Conservation (phyloP, 2,113 vertebrate genomes). For the Nycticryphes semicollaris region DNA sequence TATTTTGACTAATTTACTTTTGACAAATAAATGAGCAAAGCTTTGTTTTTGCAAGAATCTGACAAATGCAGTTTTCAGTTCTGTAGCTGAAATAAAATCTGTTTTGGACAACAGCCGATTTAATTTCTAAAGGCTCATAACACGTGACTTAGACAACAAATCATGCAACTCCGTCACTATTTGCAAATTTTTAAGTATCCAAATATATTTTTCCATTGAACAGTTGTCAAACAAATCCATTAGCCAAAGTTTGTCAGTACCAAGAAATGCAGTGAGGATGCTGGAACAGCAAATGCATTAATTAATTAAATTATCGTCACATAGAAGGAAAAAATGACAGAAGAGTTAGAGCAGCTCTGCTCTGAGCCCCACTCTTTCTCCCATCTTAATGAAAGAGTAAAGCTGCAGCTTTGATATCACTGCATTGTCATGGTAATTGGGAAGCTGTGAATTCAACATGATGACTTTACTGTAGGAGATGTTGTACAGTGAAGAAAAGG, state of each 20-base stretch:
- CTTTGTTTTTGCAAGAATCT: background rate
- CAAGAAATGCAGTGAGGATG: background rate
- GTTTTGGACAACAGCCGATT: background rate
- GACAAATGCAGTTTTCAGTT: background rate
- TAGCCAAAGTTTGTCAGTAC: background rate
- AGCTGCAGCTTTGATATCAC: conserved; percentile 24
- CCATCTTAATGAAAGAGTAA: conserved; percentile 9
- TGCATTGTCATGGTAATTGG: conserved; percentile 57
- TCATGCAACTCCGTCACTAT: background rate
- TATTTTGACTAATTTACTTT: conserved; percentile 15
- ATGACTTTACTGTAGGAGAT: background rate
- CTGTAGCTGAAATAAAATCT: background rate
- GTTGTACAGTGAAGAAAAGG: background rate
- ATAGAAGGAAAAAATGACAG: background rate
- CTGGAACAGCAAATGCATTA: background rate
- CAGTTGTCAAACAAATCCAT: background rate
- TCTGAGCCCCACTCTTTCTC: background rate
- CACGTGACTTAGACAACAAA: background rate
- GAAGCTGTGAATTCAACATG: conserved; percentile 23
- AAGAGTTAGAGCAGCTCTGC: background rate
- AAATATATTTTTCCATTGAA: background rate
- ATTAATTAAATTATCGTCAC: background rate
- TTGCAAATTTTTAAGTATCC: background rate
- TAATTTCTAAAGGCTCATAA: background rate
- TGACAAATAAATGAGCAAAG: conserved; percentile 20